Percentiles rank a stretch among this genome's conserved stretches.
Conservation (phyloP, 2,888 invertebrate species). For the Athripsodes cinereus region DNA sequence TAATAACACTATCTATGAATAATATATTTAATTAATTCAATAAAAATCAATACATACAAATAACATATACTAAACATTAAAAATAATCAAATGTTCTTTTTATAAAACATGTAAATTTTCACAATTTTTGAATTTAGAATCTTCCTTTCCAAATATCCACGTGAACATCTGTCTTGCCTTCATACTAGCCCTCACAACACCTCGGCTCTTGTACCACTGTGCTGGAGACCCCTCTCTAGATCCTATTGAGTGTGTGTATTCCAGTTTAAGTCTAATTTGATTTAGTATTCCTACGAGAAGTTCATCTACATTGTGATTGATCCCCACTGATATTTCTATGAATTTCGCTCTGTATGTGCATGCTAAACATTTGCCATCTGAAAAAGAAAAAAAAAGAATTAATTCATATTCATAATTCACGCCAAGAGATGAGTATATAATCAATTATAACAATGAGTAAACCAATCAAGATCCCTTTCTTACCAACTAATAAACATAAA, state of each 20-base stretch:
- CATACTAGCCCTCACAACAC: constrained; percentile 81
- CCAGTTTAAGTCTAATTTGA: constrained; percentile 80
- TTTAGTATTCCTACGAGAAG: constrained; percentile 87
- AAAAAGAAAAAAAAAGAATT: constrained; percentile 29
- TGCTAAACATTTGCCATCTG: constrained; percentile 92
- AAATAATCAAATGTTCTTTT: no score
- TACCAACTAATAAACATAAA: no score
- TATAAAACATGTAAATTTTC: constrained; percentile 83
- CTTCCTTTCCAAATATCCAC: constrained; percentile 87
- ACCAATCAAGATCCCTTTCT: no score
- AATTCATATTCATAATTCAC: no score
- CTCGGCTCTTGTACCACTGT: constrained; percentile 81
- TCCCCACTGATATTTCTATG: constrained; percentile 92
- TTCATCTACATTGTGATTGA: constrained; percentile 96
- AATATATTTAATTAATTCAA: no score
- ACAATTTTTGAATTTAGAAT: constrained; percentile 87
- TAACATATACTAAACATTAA: no score
- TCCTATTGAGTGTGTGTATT: constrained; percentile 49
- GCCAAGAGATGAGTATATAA: no score
- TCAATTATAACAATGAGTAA: no score
- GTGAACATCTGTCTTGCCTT: constrained; percentile 87
- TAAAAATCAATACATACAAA: no score
- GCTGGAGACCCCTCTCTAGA: constrained; percentile 49
- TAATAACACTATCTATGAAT: no score
- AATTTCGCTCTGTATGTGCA: constrained; percentile 89